phyloP scores from a whole-genome alignment of 1,140 invertebrate genomes.

The Hypothenemus hampei region DNA sequence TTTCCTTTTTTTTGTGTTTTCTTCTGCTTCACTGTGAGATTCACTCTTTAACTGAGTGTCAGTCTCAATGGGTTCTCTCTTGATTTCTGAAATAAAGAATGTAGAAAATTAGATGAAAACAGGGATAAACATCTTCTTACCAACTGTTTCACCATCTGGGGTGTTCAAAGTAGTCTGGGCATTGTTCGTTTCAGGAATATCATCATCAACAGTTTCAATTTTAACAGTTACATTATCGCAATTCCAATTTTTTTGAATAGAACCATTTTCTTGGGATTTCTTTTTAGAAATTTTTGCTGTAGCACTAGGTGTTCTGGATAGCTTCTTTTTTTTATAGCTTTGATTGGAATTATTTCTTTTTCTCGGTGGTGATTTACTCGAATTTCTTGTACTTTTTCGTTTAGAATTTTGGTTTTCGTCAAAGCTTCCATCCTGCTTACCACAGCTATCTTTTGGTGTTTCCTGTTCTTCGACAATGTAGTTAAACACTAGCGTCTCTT shows the following conservation, averaged over 20 bases:
- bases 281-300: background rate
- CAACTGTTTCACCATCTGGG: background rate
- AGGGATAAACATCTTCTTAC: background rate
- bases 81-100: background rate
- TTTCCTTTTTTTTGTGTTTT: background rate
- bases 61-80: slow-evolving; percentile 1
- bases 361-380: too few species aligned
- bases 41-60: slow-evolving; percentile 14
- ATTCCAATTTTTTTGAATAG: background rate
- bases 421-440: background rate
- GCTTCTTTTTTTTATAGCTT: background rate
- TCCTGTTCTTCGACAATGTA: background rate
- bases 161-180: background rate
- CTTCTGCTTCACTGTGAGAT: slow-evolving; percentile 5
- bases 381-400: background rate
- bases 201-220: slow-evolving; percentile 7
- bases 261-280: background rate
- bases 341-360: too few species aligned
- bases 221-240: slow-evolving; percentile 1
- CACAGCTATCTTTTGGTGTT: background rate
- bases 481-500: background rate
- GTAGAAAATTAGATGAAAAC: background rate
- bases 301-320: background rate
- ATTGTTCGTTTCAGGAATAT: background rate
- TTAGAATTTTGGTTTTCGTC: slow-evolving; percentile 4